phyloP scores from a whole-genome alignment of 2,888 invertebrate species.

The Agrotis segetum region DNA sequence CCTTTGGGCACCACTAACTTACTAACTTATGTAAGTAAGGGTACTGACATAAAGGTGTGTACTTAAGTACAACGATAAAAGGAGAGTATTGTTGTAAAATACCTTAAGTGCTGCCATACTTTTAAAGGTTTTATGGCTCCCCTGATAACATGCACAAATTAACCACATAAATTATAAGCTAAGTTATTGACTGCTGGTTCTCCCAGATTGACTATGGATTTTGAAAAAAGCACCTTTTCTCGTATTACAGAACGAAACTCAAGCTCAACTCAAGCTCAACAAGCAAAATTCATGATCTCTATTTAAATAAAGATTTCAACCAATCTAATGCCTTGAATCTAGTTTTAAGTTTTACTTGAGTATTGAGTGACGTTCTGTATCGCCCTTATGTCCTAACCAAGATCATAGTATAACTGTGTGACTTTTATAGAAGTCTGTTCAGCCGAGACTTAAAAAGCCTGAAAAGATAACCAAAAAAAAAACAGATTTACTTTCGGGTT shows the following conservation, averaged over 20 bases:
- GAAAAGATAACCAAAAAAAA: neutral
- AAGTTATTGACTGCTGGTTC: neutral
- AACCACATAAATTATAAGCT: conserved; percentile 32
- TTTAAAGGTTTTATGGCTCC: conserved; percentile 37
- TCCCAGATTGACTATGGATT: too few relatives aligned
- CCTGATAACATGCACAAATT: conserved; percentile 47
- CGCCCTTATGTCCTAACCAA: neutral
- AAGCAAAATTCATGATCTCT: too few relatives aligned
- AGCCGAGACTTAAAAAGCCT: neutral
- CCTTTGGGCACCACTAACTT: neutral
- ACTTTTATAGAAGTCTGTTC: neutral
- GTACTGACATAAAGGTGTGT: conserved; percentile 15
- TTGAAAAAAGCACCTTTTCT: neutral
- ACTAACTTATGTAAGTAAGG: neutral
- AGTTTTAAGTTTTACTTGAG: too few relatives aligned
- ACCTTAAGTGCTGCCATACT: conserved; percentile 45
- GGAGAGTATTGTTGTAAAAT: conserved; percentile 52
- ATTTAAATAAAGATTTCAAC: too few relatives aligned
- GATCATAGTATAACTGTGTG: neutral
- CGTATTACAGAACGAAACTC: too few relatives aligned
- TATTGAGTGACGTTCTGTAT: too few relatives aligned
- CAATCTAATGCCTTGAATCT: too few relatives aligned
- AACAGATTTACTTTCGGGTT: neutral
- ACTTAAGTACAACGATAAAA: conserved; percentile 53
- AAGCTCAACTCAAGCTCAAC: too few relatives aligned